Percentiles rank a stretch among this genome's conserved stretches.
Conservation (phyloP, 1,140 invertebrate species). For the Drosophila leontia region DNA sequence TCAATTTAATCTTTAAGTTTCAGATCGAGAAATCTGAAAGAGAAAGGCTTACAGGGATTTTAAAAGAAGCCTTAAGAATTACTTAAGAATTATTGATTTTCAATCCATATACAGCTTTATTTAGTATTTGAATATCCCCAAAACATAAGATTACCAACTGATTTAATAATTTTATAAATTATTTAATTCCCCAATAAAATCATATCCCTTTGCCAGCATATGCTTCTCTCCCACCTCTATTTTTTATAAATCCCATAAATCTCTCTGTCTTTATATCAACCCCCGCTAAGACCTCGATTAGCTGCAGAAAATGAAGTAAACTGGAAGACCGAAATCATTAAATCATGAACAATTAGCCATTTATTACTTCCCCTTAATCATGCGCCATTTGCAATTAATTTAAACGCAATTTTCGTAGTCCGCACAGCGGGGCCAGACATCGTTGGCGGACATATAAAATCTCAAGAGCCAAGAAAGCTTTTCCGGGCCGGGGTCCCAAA, state of each 20-base stretch:
- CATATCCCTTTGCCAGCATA: background rate
- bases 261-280: background rate
- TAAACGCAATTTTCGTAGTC: constrained; percentile 79
- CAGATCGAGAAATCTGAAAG: background rate
- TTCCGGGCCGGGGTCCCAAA: constrained; percentile 41
- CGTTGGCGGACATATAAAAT: constrained; percentile 60
- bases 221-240: background rate
- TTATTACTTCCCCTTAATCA: constrained; percentile 82
- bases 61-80: background rate
- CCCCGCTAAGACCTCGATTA: constrained; percentile 18
- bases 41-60: background rate
- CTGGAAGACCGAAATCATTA: constrained; percentile 62
- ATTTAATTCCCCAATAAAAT: background rate
- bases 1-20: background rate
- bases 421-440: constrained; percentile 50
- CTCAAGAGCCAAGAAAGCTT: constrained; percentile 59
- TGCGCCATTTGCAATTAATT: constrained; percentile 83
- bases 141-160: no score
- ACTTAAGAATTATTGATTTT: no score
- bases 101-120: no score
- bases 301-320: constrained; percentile 30
- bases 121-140: no score
- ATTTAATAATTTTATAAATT: background rate
- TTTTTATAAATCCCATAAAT: constrained; percentile 7
- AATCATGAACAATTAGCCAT: constrained; percentile 79